Base-by-base conservation (phyloP, 2,888 invertebrate species). In the Ichneumon xanthorius region DNA sequence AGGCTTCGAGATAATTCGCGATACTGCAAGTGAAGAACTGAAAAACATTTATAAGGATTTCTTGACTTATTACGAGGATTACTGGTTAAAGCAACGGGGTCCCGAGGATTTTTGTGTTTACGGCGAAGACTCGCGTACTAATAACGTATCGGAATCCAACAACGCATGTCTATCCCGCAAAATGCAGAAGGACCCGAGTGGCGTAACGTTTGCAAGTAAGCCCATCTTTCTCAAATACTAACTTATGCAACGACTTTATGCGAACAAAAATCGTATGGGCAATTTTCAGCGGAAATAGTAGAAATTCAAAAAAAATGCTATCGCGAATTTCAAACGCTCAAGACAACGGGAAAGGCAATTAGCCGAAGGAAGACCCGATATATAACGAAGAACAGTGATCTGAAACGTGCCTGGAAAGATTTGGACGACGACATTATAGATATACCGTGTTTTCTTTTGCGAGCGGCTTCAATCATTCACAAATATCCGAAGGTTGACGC, bases 281-380 rank as follows among this genome's bases (percentile, higher is more conserved):
- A 50, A 50, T 50, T 7, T 9, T 48, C 48, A 48, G 50, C 16
- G 5, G 50, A 50, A n/a, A 50, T 50, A n/a, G 50, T 50, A n/a
- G n/a, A 50, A 50, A 50, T 50, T 50, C n/a, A 50, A 50, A n/a
- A 50, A 16, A 2, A n/a, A n/a, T 50, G 16, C n/a, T 50, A 50
- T n/a, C 50, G 50, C 4, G 50, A 50, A 50, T 50, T 50, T n/a
- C 16, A 50, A n/a, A 50, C 50, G 14, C n/a, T 50, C 50, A n/a
- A 50, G n/a, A 50, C 50, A n/a, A 50, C 50, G 50, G 50, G 50
- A 50, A 50, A 50, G n/a, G 14, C 50, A 50, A n/a, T 50, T n/a
- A 50, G 50, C n/a, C 0, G 50, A 50, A 50, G 50, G n/a, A 50
- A 50, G n/a, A n/a, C n/a, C 3, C 50, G 50, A 50, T 50, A 50